Base-by-base conservation (phyloP, 1,140 invertebrate species). In the Choristoneura fumiferana region DNA sequence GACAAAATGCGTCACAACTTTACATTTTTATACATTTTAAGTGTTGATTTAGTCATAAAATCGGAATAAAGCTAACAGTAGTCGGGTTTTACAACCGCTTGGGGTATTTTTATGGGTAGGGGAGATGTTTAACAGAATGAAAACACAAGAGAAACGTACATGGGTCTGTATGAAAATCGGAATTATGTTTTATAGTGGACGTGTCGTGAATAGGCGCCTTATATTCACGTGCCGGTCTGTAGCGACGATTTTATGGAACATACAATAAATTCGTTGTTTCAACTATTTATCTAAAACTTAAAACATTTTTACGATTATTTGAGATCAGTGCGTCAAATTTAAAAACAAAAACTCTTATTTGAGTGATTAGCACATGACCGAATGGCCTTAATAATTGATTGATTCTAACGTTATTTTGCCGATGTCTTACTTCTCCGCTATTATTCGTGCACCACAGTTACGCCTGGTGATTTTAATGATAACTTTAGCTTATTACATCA, bases 151-250 rank as follows among this genome's bases (percentile, higher is more conserved):
- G 57, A 56, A 65, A 49, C 8, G 58, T 62, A 55, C 39, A 67
- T 57, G 63, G 69, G 63, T 71, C 67, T 70, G 69, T 77, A 83
- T 80, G 76, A 84, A 83, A 82, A 81, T 84, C 81, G 70, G 69
- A 77, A 72, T 78, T 81, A 86, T 80, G 73, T 81, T 84, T 86
- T 86, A 81, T 79, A 75, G 75, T 73, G 73, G 70, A 81, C 81
- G 79, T 78, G 78, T 64, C 57, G 56, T 49, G 79, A 84, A 85
- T 82, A 73, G 62, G 68, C 60, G 61, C 55, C 62, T 65, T 64
- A 43, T 18, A 60, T 18, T 55, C 38, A 60, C 13, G 59, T 72
- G 63, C 78, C 38, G 71, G 52, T 54, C 63, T 55, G 15, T 58
- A 74, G 58, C 5, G 64, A 53, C 61, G 69, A 71, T 62, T 69